Percentiles rank a stretch among this genome's conserved stretches.
phyloP scores from a whole-genome alignment of 2,113 vertebrate genomes.

The Pseudorhombus dupliciocellatus region DNA sequence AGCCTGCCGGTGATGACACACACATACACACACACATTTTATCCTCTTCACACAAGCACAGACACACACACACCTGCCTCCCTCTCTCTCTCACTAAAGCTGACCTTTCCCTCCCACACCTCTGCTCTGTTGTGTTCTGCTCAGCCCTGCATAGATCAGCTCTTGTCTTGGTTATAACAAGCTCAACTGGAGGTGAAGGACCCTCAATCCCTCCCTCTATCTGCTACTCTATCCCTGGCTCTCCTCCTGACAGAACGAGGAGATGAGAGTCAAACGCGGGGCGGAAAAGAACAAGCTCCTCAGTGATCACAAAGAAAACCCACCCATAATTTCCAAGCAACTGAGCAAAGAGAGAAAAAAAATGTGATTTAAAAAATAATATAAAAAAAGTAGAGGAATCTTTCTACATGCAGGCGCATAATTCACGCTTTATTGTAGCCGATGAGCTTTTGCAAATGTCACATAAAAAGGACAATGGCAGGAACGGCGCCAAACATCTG shows the following conservation, averaged over 20 bases:
- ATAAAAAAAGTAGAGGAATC: neutral
- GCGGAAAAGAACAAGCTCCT: slow-evolving; percentile 13
- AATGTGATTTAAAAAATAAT: neutral
- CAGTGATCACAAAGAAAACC: slow-evolving; percentile 11
- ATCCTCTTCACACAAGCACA: slow-evolving; percentile 23
- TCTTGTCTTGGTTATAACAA: slow-evolving; percentile 59
- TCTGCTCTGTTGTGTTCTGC: slow-evolving; percentile 40
- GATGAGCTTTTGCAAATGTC: slow-evolving; percentile 44
- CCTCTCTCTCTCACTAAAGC: slow-evolving; percentile 17
- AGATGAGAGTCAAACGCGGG: slow-evolving; percentile 40
- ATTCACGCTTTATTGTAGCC: slow-evolving; percentile 25
- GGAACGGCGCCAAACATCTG: slow-evolving; percentile 48
- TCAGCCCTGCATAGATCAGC: slow-evolving; percentile 39
- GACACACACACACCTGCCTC: slow-evolving; percentile 22
- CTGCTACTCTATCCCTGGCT: slow-evolving; percentile 23
- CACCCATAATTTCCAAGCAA: neutral
- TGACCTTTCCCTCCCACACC: slow-evolving; percentile 70
- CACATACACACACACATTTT: neutral
- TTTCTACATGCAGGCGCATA: neutral
- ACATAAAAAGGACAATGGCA: slow-evolving; percentile 31
- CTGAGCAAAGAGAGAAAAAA: neutral
- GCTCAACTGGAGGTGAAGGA: slow-evolving; percentile 63
- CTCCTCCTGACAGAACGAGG: slow-evolving; percentile 15
- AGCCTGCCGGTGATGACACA: slow-evolving; percentile 32
- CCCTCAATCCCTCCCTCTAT: slow-evolving; percentile 50